phyloP scores from a whole-genome alignment of 2,113 vertebrate genomes.

The Dolichallabes microphthalmus region DNA sequence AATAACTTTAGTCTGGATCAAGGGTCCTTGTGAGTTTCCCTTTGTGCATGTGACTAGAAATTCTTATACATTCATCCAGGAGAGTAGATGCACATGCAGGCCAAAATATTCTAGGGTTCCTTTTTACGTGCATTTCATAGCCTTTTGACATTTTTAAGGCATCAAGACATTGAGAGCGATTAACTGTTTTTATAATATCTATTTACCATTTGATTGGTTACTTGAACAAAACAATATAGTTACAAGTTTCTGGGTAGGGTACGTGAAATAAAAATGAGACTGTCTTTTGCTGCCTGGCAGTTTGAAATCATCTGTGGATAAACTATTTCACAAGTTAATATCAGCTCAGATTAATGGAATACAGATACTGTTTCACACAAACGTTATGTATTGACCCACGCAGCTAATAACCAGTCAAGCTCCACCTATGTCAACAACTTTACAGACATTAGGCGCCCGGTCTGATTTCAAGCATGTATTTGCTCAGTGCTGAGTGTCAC shows the following conservation, averaged over 20 bases:
- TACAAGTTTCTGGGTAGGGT: not conserved
- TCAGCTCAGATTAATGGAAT: slow-evolving; percentile 5
- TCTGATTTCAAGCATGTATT: slow-evolving; percentile 20
- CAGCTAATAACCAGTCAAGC: slow-evolving; percentile 6
- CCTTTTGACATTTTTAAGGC: slow-evolving; percentile 33
- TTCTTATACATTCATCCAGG: not conserved
- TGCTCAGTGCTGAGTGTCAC: slow-evolving; percentile 11
- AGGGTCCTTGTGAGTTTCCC: not conserved
- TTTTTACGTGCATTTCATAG: not conserved
- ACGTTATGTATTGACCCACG: not conserved
- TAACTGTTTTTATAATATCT: slow-evolving; percentile 1
- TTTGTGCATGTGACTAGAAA: not conserved
- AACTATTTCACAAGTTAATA: not conserved
- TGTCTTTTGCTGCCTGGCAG: not conserved
- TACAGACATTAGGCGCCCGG: not conserved
- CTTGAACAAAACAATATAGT: not conserved
- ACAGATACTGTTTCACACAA: not conserved
- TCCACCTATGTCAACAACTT: slow-evolving; percentile 25
- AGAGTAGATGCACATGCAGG: not conserved
- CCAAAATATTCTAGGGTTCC: slow-evolving; percentile 14
- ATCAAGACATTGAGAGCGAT: not conserved
- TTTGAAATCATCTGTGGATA: slow-evolving; percentile 1
- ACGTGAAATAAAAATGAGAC: not conserved
- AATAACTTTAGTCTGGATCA: not conserved
- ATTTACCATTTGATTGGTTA: slow-evolving; percentile 25